These are phyloP conservation scores for Cygnus olor DNA, from an alignment of 2,797 vertebrate genomes.

Conservation along the genomic window DNA sequence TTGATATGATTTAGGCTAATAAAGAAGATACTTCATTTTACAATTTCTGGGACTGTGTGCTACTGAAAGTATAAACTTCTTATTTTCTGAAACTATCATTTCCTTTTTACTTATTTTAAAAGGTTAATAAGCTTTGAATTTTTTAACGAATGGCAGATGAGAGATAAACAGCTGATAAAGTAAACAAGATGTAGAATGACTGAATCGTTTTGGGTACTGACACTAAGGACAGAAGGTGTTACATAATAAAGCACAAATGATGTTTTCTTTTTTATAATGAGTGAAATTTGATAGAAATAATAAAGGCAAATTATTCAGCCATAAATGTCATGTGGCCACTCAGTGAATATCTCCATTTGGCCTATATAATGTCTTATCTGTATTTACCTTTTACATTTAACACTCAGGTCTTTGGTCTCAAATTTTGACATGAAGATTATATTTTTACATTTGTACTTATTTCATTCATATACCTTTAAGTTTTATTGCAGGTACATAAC, in stretches of 20 bases:
- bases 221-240: constrained; percentile 68
- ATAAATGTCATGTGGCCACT: constrained; percentile 48
- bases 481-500: not conserved
- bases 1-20: not conserved
- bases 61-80: not conserved
- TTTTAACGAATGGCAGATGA: constrained; percentile 38
- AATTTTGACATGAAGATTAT: not conserved
- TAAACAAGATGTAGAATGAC: constrained; percentile 70
- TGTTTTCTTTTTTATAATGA: constrained; percentile 43
- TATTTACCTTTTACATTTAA: constrained; percentile 9
- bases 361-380: not conserved
- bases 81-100: not conserved
- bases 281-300: constrained; percentile 66
- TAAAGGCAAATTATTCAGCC: constrained; percentile 61
- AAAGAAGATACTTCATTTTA: not conserved
- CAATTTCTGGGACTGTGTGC: not conserved
- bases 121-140: not conserved
- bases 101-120: not conserved
- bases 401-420: not conserved
- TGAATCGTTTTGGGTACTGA: constrained; percentile 49
- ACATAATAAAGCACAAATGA: constrained; percentile 71
- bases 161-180: constrained; percentile 63
- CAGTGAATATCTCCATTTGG: constrained; percentile 37
- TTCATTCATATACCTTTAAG: not conserved
- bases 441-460: not conserved